These are phyloP conservation scores for Callocephalon fimbriatum DNA, from an alignment of 2,113 vertebrate species.

Conservation along the genomic window DNA sequence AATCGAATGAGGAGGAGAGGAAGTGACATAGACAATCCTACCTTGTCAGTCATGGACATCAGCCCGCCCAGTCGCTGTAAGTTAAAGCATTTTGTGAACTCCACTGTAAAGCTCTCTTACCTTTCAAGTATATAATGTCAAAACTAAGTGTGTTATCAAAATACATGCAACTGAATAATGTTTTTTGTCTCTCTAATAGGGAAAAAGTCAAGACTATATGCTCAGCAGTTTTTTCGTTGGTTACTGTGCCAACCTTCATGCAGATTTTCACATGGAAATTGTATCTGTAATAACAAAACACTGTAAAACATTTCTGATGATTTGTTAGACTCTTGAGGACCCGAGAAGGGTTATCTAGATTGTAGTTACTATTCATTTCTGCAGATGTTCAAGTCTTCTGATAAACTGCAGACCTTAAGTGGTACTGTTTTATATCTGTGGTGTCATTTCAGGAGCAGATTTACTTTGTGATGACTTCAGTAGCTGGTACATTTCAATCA, in stretches of 20 bases:
- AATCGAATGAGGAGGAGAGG: conserved; percentile 86
- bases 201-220: background rate
- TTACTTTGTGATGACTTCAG: background rate
- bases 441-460: background rate
- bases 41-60: conserved; percentile 96
- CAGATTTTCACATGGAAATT: background rate
- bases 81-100: conserved; percentile 32
- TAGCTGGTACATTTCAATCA: background rate
- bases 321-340: background rate
- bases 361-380: background rate
- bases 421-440: background rate
- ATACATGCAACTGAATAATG: background rate
- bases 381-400: background rate
- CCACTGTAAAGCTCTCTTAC: background rate
- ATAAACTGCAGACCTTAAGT: background rate
- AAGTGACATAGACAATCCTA: conserved; percentile 94
- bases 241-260: background rate
- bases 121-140: background rate
- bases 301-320: background rate
- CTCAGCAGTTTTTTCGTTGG: background rate
- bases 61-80: conserved; percentile 98
- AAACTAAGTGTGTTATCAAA: background rate
- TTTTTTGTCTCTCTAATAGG: background rate
- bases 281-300: background rate
- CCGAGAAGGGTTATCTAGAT: background rate